Evolutionary conservation across 2,888 invertebrate species (phyloP).

Genomic region (Shargacucullia verbasci): DNA sequence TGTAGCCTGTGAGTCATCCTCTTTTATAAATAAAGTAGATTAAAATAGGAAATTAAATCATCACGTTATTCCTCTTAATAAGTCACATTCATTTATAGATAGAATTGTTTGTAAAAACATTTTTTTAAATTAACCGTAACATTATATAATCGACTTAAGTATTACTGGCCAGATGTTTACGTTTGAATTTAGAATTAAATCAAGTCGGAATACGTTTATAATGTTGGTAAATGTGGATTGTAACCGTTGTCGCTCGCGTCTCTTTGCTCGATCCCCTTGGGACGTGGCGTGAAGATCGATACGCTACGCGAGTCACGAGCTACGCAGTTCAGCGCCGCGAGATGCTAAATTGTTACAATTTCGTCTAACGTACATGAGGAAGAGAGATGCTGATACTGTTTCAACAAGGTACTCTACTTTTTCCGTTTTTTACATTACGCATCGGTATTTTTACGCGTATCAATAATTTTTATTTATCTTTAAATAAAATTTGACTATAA

Average conservation of each 20-base stretch:
- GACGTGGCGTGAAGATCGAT: conserved; percentile 54
- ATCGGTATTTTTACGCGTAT: too few relatives aligned
- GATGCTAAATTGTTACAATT: conserved; percentile 36
- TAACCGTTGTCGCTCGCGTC: conserved; percentile 33
- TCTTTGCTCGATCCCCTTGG: conserved; percentile 45
- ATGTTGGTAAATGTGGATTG: conserved; percentile 18
- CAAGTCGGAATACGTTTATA: background rate
- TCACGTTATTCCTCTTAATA: too few relatives aligned
- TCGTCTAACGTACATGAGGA: conserved; percentile 6
- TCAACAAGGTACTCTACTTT: background rate
- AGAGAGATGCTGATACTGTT: background rate
- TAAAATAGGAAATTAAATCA: too few relatives aligned
- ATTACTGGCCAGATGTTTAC: background rate
- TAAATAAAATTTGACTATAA: too few relatives aligned
- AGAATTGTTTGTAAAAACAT: too few relatives aligned
- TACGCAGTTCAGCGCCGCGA: conserved; percentile 36
- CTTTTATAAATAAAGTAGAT: too few relatives aligned
- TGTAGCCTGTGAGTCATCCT: too few relatives aligned
- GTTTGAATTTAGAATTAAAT: conserved; percentile 9
- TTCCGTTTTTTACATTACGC: background rate
- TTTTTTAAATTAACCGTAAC: too few relatives aligned
- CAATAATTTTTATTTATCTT: too few relatives aligned
- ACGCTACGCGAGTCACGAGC: conserved; percentile 41
- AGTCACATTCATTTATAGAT: too few relatives aligned
- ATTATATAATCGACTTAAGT: conserved; percentile 14